Evolutionary conservation across 2,797 vertebrate genomes (phyloP), one percentile per base, ranked within the genome.

Genomic region (Girardinus metallicus): DNA sequence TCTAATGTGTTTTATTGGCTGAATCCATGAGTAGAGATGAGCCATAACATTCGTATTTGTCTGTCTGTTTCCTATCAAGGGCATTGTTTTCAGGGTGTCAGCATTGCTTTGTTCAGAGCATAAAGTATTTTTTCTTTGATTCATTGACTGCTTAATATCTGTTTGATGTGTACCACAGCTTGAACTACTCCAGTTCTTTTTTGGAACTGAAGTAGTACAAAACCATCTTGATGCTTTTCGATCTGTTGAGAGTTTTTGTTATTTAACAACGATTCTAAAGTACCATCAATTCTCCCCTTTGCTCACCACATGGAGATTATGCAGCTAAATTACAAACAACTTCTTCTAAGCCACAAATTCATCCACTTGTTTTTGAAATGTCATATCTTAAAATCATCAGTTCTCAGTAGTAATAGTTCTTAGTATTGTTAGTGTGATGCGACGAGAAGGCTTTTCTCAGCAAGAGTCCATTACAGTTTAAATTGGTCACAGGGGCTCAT

Each of bases 1-100:
- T 82, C 31, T 88, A 81, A 81, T 86, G 74, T 80, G 66, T 85
- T 87, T 86, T 81, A 85, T 88, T 82, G 75, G 75, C 85, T 79
- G 43, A 87, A 57, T 84, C 73, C 76, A 31, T 62, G 60, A 87
- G 73, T 75, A 41, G 34, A 83, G 75, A 89, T 87, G 83, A 82
- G 78, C 77, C 73, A 68, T 60, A 85, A 76, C 72, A 75, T 34
- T 31, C 64, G 72, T 77, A 81, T 88, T 81, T 88, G 41, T 43
- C 64, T 21, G 0, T 77, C 76, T 89, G 73, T 77, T 70, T 26
- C 77, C 41, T 85, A 85, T 83, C 79, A 34, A 46, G 64, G 26
- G 76, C 80, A 62, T 80, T 47, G n/a, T 75, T 73, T 78, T 57
- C 75, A 77, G 79, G 76, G 64, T 15, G 41, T 34, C 10, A 23